phyloP scores from a whole-genome alignment of 2,113 vertebrate genomes.

The Pelodiscus sinensis region DNA sequence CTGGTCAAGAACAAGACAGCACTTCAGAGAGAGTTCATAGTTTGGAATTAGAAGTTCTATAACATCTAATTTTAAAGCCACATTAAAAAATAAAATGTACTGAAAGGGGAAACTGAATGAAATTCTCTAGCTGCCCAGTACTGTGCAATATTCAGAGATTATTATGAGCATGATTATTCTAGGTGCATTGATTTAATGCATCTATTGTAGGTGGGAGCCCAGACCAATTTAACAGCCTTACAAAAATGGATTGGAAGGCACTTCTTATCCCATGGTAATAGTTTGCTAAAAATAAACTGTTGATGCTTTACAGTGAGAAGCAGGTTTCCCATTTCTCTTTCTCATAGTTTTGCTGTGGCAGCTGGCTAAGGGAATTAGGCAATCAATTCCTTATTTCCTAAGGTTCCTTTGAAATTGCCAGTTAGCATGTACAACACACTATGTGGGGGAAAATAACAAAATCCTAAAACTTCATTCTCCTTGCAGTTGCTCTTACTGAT shows the following conservation, averaged over 20 bases:
- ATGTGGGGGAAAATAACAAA: not conserved
- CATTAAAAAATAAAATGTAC: fast-evolving
- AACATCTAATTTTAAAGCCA: not conserved
- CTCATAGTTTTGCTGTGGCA: not conserved
- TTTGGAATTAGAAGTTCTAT: not conserved
- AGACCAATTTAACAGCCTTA: not conserved
- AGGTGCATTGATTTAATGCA: not conserved
- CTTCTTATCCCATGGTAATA: not conserved
- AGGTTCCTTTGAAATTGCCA: not conserved
- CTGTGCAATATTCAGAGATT: not conserved
- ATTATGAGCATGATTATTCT: not conserved
- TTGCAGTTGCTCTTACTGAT: not conserved
- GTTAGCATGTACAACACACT: not conserved
- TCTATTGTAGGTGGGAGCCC: not conserved
- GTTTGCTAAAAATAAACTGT: not conserved
- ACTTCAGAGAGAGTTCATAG: fast-evolving
- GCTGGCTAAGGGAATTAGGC: not conserved
- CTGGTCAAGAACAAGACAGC: not conserved
- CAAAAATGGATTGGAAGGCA: not conserved
- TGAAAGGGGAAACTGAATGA: not conserved
- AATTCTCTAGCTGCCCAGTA: not conserved
- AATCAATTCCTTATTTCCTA: not conserved
- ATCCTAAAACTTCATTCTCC: not conserved
- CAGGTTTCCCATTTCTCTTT: not conserved
- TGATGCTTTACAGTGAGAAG: not conserved